Conservation (phyloP, 2,113 vertebrate species). For the Microtus montanus region DNA sequence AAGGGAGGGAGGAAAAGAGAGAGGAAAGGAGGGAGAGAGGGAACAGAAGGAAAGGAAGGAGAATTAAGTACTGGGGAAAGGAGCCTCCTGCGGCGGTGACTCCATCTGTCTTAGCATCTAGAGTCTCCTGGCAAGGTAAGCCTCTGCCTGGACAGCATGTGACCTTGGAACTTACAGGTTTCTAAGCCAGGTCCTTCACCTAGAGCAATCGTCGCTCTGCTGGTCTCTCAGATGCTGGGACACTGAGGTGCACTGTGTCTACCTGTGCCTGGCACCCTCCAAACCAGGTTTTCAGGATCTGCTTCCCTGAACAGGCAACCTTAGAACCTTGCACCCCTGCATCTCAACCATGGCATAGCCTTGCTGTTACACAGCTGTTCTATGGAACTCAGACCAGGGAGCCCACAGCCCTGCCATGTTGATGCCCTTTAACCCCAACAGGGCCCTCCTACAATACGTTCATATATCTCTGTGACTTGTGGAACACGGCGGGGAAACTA, state of each 20-base stretch:
- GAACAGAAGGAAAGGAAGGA: too few relatives aligned
- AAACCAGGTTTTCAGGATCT: not conserved
- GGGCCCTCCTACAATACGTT: not conserved
- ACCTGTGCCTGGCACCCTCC: not conserved
- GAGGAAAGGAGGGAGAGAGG: not conserved
- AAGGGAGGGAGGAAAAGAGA: accelerated
- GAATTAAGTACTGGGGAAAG: not conserved
- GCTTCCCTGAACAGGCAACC: not conserved
- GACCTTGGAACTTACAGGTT: not conserved
- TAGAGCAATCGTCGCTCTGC: not conserved
- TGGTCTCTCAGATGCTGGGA: not conserved
- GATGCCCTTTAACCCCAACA: not conserved
- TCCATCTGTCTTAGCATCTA: too few relatives aligned
- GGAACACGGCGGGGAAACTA: not conserved
- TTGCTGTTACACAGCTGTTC: too few relatives aligned
- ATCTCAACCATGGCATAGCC: too few relatives aligned
- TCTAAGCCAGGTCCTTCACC: not conserved
- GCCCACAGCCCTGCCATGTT: not conserved
- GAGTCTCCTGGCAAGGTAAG: not conserved
- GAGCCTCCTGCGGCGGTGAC: accelerated
- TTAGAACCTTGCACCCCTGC: not conserved
- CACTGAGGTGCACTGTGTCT: not conserved
- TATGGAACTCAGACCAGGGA: accelerated
- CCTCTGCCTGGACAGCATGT: not conserved
- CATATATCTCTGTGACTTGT: too few relatives aligned